These are phyloP conservation scores for Pseudachorutes palmiensis DNA, from an alignment of 1,140 invertebrate genomes.

Conservation along the genomic window DNA sequence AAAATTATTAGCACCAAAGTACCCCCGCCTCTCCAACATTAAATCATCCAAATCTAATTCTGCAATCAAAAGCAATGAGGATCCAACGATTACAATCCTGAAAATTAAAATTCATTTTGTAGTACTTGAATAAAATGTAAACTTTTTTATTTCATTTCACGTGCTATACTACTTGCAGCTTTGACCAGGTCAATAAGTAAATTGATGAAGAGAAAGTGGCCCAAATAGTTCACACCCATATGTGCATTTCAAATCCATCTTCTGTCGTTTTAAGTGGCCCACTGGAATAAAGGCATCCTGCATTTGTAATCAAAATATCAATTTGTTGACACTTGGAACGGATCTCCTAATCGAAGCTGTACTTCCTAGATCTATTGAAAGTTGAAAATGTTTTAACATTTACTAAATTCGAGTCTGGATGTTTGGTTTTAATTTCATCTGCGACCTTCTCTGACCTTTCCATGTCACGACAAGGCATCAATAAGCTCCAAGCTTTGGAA, in stretches of 20 bases:
- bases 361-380: constrained; percentile 59
- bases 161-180: constrained; percentile 40
- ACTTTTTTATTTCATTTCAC: no score
- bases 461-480: constrained; percentile 48
- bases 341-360: constrained; percentile 60
- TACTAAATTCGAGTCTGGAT: background rate
- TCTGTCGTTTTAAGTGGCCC: constrained; percentile 47
- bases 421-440: constrained; percentile 41
- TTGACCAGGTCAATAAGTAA: constrained; percentile 6
- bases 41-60: constrained; percentile 46
- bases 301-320: constrained; percentile 52
- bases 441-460: constrained; percentile 44
- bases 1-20: constrained; percentile 37
- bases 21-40: constrained; percentile 38
- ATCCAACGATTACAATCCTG: constrained; percentile 22
- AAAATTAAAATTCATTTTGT: no score
- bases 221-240: constrained; percentile 70
- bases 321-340: constrained; percentile 52
- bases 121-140: no score
- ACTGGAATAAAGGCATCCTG: background rate
- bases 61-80: constrained; percentile 42
- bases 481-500: constrained; percentile 44
- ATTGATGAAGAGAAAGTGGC: constrained; percentile 74
- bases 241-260: constrained; percentile 75
- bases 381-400: background rate